A percentile compares a stretch with the other conserved stretches of the same genome.
These are phyloP conservation scores for Columba guinea DNA, from an alignment of 2,797 vertebrate genomes.

Conservation along the genomic window DNA sequence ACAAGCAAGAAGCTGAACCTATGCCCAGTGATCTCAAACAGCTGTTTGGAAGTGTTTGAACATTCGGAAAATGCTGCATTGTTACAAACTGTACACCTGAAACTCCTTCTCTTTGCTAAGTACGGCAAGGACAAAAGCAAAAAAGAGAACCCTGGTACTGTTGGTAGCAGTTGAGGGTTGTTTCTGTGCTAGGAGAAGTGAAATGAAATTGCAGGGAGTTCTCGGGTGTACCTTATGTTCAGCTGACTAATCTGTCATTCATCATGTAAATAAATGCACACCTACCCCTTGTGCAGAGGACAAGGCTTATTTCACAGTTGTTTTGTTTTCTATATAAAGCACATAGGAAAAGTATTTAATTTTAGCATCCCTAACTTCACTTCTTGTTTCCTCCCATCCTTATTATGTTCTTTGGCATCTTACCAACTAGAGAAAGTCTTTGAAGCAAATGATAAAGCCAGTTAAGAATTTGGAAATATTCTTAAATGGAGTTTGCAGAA, in stretches of 20 bases:
- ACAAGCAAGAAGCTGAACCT: not conserved
- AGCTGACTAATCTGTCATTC: not conserved
- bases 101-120: not conserved
- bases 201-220: not conserved
- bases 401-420: not conserved
- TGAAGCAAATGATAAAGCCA: not conserved
- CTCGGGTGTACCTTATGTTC: not conserved
- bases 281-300: not conserved
- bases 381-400: not conserved
- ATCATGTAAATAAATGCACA: slow-evolving; percentile 13
- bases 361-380: not conserved
- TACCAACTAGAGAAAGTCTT: not conserved
- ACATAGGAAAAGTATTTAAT: not conserved
- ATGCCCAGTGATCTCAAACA: not conserved
- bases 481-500: not conserved
- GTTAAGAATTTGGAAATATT: not conserved
- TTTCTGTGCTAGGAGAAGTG: not conserved
- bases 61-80: not conserved
- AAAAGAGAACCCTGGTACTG: not conserved
- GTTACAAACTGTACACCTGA: not conserved
- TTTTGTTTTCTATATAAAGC: not conserved
- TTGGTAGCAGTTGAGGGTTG: not conserved
- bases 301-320: not conserved
- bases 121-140: not conserved
- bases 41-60: not conserved